These are phyloP conservation scores for Apis cerana DNA, from an alignment of 1,140 invertebrate species.

Conservation along the genomic window DNA sequence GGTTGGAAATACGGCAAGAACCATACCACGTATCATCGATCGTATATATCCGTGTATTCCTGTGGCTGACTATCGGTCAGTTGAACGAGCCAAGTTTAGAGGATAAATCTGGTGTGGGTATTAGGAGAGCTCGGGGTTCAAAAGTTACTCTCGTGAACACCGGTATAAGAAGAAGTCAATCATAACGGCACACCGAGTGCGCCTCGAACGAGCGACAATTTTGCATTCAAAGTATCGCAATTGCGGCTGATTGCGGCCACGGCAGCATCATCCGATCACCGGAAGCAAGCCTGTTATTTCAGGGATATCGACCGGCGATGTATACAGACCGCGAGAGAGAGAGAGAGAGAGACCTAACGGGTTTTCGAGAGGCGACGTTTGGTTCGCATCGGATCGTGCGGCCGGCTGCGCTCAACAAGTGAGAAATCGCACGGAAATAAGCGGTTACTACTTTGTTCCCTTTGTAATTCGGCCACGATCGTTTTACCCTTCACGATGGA, in stretches of 20 bases:
- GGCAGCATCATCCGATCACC: slow-evolving; percentile 32
- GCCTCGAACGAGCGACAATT: slow-evolving; percentile 47
- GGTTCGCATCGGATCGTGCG: slow-evolving; percentile 1
- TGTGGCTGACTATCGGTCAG: too few relatives aligned
- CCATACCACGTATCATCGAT: slow-evolving; percentile 12
- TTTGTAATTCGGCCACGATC: background rate
- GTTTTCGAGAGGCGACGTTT: slow-evolving; percentile 28
- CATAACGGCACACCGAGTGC: slow-evolving; percentile 35
- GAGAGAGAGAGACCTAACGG: slow-evolving; percentile 26
- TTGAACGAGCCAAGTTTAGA: background rate
- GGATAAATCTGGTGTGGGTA: background rate
- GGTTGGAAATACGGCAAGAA: background rate
- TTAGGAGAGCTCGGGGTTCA: background rate
- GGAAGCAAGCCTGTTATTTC: slow-evolving; percentile 54
- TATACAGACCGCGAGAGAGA: slow-evolving; percentile 18
- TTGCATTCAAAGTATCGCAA: slow-evolving; percentile 49
- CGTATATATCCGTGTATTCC: background rate
- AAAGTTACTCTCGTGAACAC: slow-evolving; percentile 22
- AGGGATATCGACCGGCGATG: slow-evolving; percentile 32
- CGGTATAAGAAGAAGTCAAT: slow-evolving; percentile 35
- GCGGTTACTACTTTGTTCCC: background rate
- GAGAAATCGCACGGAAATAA: slow-evolving; percentile 25
- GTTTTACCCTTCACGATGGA: background rate
- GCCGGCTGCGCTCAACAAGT: slow-evolving; percentile 11
- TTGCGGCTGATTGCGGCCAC: slow-evolving; percentile 38